Evolutionary conservation across 2,888 invertebrate species (phyloP).

Genomic region (Sclerodermus sp.): DNA sequence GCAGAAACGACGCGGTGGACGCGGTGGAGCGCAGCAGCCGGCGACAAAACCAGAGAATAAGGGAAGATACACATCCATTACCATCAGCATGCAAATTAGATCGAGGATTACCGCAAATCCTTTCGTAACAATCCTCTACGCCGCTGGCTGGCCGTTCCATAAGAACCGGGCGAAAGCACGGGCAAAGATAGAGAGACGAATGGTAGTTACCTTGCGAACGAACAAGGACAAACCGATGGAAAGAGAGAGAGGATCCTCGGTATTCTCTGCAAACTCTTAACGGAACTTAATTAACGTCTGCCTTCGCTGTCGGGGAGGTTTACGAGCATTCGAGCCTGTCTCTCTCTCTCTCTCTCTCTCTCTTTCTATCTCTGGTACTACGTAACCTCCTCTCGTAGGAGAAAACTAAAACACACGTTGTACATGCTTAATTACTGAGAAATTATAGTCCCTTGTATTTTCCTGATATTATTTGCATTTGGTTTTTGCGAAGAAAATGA

Average conservation of each 20-base stretch:
- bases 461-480: too few species aligned
- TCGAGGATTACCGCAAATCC: constrained; percentile 55
- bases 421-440: constrained; percentile 5
- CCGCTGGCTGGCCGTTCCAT: constrained; percentile 4
- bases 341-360: too few species aligned
- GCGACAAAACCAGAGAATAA: constrained; percentile 41
- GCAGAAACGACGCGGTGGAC: too few species aligned
- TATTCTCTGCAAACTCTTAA: constrained; percentile 42
- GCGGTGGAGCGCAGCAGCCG: constrained; percentile 8
- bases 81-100: constrained; percentile 56
- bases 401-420: not conserved
- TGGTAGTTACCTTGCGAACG: not conserved
- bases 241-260: constrained; percentile 21
- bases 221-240: constrained; percentile 8
- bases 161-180: constrained; percentile 16
- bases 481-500: too few species aligned
- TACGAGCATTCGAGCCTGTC: constrained; percentile 29
- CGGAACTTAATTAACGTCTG: constrained; percentile 52
- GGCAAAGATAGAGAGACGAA: constrained; percentile 13
- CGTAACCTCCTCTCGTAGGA: not conserved
- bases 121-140: constrained; percentile 52
- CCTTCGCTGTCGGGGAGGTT: constrained; percentile 40
- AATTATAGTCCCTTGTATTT: too few species aligned
- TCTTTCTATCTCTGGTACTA: too few species aligned
- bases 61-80: constrained; percentile 54